Evolutionary conservation across 2,888 invertebrate species (phyloP).

Genomic region (Nyleta sp.): DNA sequence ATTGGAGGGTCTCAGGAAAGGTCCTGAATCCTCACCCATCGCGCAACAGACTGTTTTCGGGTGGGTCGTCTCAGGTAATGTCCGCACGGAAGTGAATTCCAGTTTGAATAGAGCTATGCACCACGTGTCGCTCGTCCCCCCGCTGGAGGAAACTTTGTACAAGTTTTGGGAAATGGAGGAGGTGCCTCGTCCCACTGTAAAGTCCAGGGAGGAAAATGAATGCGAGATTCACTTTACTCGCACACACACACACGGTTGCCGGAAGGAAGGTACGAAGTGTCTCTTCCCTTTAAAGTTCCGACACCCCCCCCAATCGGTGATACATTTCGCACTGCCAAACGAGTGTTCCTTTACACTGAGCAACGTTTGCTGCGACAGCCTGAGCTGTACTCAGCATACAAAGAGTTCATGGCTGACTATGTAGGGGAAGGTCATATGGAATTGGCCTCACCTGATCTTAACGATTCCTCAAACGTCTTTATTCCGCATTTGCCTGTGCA

Average conservation of each 20-base stretch:
- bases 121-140: neutral
- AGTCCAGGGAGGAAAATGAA: no score
- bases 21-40: neutral
- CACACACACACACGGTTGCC: no score
- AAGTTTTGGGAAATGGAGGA: conserved; percentile 10
- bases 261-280: no score
- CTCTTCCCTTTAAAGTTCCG: no score
- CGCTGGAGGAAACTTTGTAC: neutral
- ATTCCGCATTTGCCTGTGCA: conserved; percentile 7
- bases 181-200: no score
- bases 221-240: no score
- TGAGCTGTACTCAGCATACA: no score
- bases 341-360: neutral
- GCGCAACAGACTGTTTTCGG: conserved; percentile 1
- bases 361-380: neutral
- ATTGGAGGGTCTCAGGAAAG: no score
- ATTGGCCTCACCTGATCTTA: neutral
- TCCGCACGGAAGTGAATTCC: neutral
- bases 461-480: neutral
- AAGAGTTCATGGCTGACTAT: neutral
- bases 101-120: no score
- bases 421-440: neutral
- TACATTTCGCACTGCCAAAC: no score
- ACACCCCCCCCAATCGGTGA: no score
- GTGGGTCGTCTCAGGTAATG: neutral